Conservation (phyloP, 2,113 vertebrate species). For the Cercopithecus mona region DNA sequence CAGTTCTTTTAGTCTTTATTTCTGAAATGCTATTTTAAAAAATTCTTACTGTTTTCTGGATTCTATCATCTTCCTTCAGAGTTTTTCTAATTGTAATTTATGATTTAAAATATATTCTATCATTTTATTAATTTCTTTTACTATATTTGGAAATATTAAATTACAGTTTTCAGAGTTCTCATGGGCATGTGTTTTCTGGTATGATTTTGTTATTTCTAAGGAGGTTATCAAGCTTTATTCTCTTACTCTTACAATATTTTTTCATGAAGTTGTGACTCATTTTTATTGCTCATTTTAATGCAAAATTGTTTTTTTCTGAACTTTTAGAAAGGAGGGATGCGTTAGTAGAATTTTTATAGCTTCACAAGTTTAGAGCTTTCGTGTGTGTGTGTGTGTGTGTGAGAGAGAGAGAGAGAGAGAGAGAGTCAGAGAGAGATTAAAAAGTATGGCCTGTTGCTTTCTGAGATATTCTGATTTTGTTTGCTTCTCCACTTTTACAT, state of each 20-base stretch:
- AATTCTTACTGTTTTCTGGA: not conserved
- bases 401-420: no score
- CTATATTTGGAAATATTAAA: not conserved
- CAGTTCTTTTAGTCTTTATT: not conserved
- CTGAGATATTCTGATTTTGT: not conserved
- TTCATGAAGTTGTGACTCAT: not conserved
- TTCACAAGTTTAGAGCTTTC: not conserved
- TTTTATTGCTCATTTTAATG: not conserved
- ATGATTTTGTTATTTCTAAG: constrained; percentile 15
- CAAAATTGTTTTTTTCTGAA: not conserved
- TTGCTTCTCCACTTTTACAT: not conserved
- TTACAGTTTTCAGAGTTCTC: not conserved
- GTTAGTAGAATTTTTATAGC: not conserved
- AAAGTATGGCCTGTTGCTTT: not conserved
- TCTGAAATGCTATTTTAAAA: not conserved
- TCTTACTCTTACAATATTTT: constrained; percentile 18
- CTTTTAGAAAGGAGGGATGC: not conserved
- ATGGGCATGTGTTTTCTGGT: not conserved
- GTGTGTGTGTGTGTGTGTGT: not conserved
- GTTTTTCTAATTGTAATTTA: constrained; percentile 10
- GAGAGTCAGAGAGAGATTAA: not conserved
- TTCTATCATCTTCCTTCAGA: not conserved
- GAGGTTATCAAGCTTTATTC: not conserved
- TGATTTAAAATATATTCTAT: not conserved
- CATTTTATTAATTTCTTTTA: not conserved